Evolutionary conservation across 1,140 invertebrate genomes (phyloP).

Genomic region (Brachionus paranguensis): DNA sequence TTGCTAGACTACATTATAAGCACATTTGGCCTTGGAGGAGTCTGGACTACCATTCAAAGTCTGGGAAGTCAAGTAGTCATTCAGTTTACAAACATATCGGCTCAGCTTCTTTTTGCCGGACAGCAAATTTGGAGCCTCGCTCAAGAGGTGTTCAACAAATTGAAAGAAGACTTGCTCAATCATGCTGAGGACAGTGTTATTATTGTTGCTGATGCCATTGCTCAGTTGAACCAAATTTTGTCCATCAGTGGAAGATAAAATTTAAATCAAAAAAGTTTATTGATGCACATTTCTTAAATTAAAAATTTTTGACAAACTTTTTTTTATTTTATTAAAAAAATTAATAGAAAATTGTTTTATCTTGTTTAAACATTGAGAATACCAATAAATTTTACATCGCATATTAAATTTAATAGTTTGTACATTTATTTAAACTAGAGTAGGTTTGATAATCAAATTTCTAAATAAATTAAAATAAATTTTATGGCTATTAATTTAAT

Average conservation of each 20-base stretch:
- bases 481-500: too few relatives aligned
- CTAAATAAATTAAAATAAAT: too few relatives aligned
- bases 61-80: neutral
- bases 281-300: neutral
- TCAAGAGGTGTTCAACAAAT: neutral
- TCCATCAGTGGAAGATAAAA: neutral
- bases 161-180: neutral
- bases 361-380: neutral
- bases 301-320: neutral
- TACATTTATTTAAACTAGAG: neutral
- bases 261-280: neutral
- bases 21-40: neutral
- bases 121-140: conserved; percentile 8
- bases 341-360: neutral
- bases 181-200: neutral
- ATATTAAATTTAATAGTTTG: neutral
- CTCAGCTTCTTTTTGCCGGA: conserved; percentile 16
- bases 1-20: neutral
- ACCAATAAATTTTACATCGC: neutral
- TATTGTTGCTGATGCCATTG: conserved; percentile 9
- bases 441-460: neutral
- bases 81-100: neutral
- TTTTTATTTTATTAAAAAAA: neutral
- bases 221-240: conserved; percentile 8
- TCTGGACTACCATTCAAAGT: conserved; percentile 13